Conservation (phyloP, 1,140 invertebrate genomes). For the Drosophila busckii region DNA sequence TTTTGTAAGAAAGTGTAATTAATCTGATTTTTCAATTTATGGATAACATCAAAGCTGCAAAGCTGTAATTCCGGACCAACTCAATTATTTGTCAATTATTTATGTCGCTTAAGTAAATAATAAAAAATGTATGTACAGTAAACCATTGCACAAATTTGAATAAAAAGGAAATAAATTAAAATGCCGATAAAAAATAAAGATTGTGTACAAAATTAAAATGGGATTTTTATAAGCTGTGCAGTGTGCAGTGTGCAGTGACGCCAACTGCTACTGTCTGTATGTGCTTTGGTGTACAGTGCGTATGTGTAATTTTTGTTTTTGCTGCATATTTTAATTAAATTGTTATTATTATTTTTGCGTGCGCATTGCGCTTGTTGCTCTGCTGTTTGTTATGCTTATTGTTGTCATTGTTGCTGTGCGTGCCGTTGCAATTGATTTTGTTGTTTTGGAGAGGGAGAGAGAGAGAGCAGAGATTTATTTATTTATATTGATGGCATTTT, state of each 20-base stretch:
- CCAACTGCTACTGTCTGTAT: background rate
- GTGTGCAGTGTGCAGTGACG: slow-evolving; percentile 13
- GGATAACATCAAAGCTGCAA: too few species aligned
- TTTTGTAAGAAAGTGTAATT: too few species aligned
- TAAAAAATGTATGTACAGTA: slow-evolving; percentile 54
- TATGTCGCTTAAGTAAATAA: slow-evolving; percentile 56
- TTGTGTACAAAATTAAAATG: slow-evolving; percentile 45
- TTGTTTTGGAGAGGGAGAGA: too few species aligned
- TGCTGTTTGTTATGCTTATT: slow-evolving; percentile 8
- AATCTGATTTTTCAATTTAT: too few species aligned
- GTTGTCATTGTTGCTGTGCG: slow-evolving; percentile 32
- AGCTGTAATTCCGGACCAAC: too few species aligned
- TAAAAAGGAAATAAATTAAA: background rate
- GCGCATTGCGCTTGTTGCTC: slow-evolving; percentile 9
- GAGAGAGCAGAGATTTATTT: slow-evolving; percentile 73
- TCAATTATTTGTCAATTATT: slow-evolving; percentile 44
- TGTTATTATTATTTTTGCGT: slow-evolving; percentile 70
- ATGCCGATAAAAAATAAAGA: slow-evolving; percentile 7
- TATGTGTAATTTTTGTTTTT: slow-evolving; percentile 57
- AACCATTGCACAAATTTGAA: slow-evolving; percentile 16
- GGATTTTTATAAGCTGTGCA: slow-evolving; percentile 71
- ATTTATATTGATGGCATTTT: slow-evolving; percentile 69
- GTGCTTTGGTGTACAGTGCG: slow-evolving; percentile 18
- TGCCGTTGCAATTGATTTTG: slow-evolving; percentile 71
- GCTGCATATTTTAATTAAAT: slow-evolving; percentile 73